These are phyloP conservation scores for Periparus ater DNA, from an alignment of 2,797 vertebrate genomes.

Conservation along the genomic window DNA sequence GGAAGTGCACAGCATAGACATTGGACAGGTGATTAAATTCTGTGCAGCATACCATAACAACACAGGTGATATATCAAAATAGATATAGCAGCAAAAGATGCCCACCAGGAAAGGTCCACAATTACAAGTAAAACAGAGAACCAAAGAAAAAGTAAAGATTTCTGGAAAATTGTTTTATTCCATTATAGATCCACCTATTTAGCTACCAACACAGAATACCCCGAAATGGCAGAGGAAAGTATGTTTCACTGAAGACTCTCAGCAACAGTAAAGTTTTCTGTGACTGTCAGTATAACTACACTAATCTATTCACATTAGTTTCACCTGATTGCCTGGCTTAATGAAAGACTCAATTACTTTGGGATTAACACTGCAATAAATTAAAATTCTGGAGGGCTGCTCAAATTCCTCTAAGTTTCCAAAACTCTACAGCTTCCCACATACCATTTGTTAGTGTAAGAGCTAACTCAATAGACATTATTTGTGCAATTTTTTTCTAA, in stretches of 20 bases:
- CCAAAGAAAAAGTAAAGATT: background rate
- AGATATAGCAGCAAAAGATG: background rate
- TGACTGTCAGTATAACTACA: slow-evolving; percentile 5
- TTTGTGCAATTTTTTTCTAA: background rate
- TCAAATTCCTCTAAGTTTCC: slow-evolving; percentile 11
- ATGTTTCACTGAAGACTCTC: background rate
- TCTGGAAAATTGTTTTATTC: background rate
- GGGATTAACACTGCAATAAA: slow-evolving; percentile 36
- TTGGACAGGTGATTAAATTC: background rate
- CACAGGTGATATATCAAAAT: background rate
- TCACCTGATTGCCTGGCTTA: slow-evolving; percentile 50
- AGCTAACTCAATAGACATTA: background rate
- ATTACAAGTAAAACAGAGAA: background rate
- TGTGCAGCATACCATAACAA: background rate
- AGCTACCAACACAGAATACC: background rate
- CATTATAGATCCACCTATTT: background rate
- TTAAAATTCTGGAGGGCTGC: slow-evolving; percentile 19
- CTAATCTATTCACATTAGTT: slow-evolving; percentile 48
- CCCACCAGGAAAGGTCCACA: background rate
- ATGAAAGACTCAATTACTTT: slow-evolving; percentile 40
- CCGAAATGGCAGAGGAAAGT: background rate
- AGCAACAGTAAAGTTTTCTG: slow-evolving; percentile 7
- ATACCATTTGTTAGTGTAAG: background rate
- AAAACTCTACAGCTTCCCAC: background rate
- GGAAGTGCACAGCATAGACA: background rate